Conservation (phyloP, 2,888 invertebrate species). For the Papilio gigon region DNA sequence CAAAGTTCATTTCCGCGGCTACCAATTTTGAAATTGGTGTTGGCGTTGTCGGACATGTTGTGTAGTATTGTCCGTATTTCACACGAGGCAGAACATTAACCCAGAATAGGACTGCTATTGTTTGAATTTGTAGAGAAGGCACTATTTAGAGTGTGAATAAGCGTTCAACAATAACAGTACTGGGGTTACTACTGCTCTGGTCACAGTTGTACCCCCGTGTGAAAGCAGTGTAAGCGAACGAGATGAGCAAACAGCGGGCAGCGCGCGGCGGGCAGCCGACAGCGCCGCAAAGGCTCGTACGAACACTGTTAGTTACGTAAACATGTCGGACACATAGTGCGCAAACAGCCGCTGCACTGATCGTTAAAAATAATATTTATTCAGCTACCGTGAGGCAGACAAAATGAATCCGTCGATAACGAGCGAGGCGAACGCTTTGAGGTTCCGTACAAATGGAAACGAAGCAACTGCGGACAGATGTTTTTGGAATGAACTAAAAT, state of each 20-base stretch:
- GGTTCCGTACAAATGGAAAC: constrained; percentile 15
- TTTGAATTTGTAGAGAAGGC: too few species aligned
- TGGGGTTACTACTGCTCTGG: not conserved
- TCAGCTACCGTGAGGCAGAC: constrained; percentile 59
- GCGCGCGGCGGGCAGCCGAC: constrained; percentile 50
- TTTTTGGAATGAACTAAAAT: not conserved
- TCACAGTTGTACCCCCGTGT: not conserved
- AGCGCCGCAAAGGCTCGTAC: constrained; percentile 55
- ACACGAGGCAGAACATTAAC: not conserved
- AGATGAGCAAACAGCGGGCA: constrained; percentile 65
- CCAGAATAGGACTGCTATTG: not conserved
- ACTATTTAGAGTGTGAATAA: not conserved
- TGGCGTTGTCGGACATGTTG: constrained; percentile 50
- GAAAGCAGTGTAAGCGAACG: constrained; percentile 46
- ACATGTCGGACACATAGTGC: constrained; percentile 55
- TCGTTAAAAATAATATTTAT: constrained; percentile 81
- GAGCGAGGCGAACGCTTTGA: constrained; percentile 33
- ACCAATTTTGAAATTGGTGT: constrained; percentile 35
- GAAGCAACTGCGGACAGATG: constrained; percentile 6
- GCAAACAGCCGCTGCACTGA: constrained; percentile 76
- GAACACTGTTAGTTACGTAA: constrained; percentile 78
- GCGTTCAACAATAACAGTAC: not conserved
- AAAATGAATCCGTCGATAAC: constrained; percentile 41
- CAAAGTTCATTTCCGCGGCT: constrained; percentile 37
- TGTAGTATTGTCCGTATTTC: constrained; percentile 52